A percentile compares a stretch with the other conserved stretches of the same genome.
phyloP scores from a whole-genome alignment of 2,797 vertebrate species.

The Tangara arthus region DNA sequence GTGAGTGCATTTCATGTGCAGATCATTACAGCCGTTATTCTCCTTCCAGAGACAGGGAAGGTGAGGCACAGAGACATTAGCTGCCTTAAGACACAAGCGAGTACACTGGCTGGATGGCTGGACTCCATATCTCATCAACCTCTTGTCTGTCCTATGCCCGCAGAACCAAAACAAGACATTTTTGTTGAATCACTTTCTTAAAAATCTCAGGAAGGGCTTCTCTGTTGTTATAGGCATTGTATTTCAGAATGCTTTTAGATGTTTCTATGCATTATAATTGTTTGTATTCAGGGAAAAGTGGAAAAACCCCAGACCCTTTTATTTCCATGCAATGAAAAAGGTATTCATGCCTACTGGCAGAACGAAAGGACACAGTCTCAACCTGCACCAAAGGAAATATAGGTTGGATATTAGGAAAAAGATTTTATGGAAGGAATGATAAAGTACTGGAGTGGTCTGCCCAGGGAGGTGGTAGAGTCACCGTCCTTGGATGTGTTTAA shows the following conservation, averaged over 20 bases:
- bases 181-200: background rate
- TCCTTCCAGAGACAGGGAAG: background rate
- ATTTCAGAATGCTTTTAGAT: background rate
- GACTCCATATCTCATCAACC: background rate
- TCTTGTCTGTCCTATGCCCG: rapidly evolving
- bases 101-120: background rate
- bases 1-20: background rate
- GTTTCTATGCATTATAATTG: background rate
- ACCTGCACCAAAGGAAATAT: background rate
- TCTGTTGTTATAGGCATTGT: background rate
- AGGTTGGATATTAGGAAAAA: background rate
- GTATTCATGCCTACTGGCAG: background rate
- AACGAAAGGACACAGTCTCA: background rate
- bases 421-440: background rate
- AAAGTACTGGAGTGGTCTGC: background rate
- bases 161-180: background rate
- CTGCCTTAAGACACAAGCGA: background rate
- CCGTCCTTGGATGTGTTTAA: background rate
- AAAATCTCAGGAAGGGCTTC: background rate
- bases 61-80: background rate
- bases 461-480: background rate
- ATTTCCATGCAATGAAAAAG: background rate
- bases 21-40: background rate
- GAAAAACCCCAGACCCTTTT: background rate
- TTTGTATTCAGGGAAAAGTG: background rate